A percentile compares a stretch with the other conserved stretches of the same genome.
Conservation (phyloP, 2,113 vertebrate species). For the Halichoerus grypus region DNA sequence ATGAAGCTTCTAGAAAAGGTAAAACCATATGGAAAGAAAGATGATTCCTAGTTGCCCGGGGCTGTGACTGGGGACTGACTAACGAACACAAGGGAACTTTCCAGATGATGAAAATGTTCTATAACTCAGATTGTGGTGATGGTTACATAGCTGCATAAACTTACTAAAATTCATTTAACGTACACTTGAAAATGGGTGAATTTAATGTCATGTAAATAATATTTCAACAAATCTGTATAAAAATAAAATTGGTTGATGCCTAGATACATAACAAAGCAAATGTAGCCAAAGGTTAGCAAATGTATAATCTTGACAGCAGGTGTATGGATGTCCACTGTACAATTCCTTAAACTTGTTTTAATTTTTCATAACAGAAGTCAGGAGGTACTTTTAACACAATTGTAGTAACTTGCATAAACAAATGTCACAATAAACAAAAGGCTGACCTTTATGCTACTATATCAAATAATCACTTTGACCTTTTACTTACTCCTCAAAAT, state of each 20-base stretch:
- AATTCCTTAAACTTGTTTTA: not conserved
- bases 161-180: not conserved
- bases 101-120: not conserved
- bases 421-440: not conserved
- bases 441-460: not conserved
- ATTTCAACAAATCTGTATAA: conserved; percentile 25
- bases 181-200: not conserved
- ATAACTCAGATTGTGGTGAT: not conserved
- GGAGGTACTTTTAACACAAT: not conserved
- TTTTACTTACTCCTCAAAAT: conserved; percentile 45
- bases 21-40: not conserved
- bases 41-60: not conserved
- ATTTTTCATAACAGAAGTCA: not conserved
- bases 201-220: not conserved
- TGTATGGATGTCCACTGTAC: not conserved
- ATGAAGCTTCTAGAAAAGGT: conserved; percentile 31
- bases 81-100: not conserved
- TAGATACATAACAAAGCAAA: not conserved
- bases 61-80: not conserved
- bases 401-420: conserved; percentile 11
- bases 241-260: not conserved
- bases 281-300: not conserved
- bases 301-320: not conserved
- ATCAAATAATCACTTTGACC: not conserved
- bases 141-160: not conserved